These are phyloP conservation scores for Aradus depressus DNA, from an alignment of 2,888 invertebrate species.

Conservation along the genomic window DNA sequence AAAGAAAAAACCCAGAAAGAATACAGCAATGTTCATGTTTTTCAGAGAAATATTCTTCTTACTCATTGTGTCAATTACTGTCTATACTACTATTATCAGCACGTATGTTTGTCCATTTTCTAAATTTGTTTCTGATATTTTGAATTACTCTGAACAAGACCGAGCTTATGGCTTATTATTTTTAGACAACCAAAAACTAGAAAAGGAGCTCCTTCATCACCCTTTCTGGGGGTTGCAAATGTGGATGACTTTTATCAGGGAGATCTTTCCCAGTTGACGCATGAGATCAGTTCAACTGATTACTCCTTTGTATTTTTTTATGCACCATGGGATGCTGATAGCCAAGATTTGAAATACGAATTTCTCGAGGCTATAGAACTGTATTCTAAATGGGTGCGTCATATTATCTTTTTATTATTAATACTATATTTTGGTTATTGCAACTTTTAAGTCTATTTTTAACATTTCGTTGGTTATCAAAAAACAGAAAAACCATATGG, in stretches of 20 bases:
- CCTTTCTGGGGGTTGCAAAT: conserved; percentile 60
- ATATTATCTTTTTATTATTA: conserved; percentile 19
- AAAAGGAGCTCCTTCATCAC: conserved; percentile 49
- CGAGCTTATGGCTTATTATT: neutral
- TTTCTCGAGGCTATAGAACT: conserved; percentile 62
- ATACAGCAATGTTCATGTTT: conserved; percentile 46
- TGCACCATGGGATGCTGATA: conserved; percentile 89
- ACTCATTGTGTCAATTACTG: conserved; percentile 50
- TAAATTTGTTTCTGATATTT: conserved; percentile 1
- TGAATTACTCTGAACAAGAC: neutral
- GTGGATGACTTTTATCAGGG: conserved; percentile 71
- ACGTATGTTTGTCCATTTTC: conserved; percentile 42
- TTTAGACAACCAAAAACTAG: conserved; percentile 46
- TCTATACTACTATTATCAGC: conserved; percentile 58
- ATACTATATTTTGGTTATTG: too few relatives aligned
- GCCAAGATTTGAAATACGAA: conserved; percentile 58
- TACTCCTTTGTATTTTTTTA: conserved; percentile 84
- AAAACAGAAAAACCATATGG: too few relatives aligned
- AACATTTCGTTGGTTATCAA: too few relatives aligned
- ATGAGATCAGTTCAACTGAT: conserved; percentile 53
- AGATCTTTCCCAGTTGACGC: conserved; percentile 52
- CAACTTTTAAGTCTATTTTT: too few relatives aligned
- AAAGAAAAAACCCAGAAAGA: conserved; percentile 21
- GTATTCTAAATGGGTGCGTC: conserved; percentile 54
- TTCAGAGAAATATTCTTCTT: conserved; percentile 54